Base-by-base conservation (phyloP, 1,140 invertebrate species). In the Drosophila willistoni region DNA sequence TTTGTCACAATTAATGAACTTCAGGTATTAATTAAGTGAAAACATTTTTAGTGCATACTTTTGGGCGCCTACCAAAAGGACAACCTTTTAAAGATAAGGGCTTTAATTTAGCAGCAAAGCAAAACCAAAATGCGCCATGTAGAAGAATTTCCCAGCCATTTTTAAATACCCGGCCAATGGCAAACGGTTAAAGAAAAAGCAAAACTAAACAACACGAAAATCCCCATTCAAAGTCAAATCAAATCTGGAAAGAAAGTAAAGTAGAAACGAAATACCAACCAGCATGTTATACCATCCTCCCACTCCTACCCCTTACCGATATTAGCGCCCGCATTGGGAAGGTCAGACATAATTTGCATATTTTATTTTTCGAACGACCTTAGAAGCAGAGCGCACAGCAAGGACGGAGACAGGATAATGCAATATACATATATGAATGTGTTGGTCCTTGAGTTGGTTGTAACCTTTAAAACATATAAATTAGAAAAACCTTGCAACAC, bases 201-300 rank as follows among this genome's bases (percentile, higher is more conserved):
- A 29, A 6, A 7, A 29, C 29, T 29, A 29, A 29, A 29, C 29
- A 6, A 29, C 29, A 29, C 7, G n/a, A 14, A n/a, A 83, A 83
- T 83, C 80, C 80, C 68, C 44, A 61, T 83, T 54, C 80, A 83
- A 83, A 75, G 80, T 79, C 80, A 68, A 51, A 63, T 63, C 64
- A 33, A 60, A 42, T 33, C 55, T 51, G 44, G 2, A 22, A 29
- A 51, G 19, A 22, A 51, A 51, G 19, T 17, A 17, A 19, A 47
- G 14, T 9, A 7, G 14, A 17, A 47, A 47, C 29, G 14, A 47
- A 47, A 47, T 47, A 7, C 17, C 9, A 47, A 14, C 44, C 14
- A 10, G 7, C 7, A 17, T n/a, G n/a, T n/a, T 17, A 7, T 9
- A 7, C 13, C 55, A 36, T n/a, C 68, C 34, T 51, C 60, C 54